Conservation (phyloP, 2,113 vertebrate genomes). For the Phyllostomus discolor region DNA sequence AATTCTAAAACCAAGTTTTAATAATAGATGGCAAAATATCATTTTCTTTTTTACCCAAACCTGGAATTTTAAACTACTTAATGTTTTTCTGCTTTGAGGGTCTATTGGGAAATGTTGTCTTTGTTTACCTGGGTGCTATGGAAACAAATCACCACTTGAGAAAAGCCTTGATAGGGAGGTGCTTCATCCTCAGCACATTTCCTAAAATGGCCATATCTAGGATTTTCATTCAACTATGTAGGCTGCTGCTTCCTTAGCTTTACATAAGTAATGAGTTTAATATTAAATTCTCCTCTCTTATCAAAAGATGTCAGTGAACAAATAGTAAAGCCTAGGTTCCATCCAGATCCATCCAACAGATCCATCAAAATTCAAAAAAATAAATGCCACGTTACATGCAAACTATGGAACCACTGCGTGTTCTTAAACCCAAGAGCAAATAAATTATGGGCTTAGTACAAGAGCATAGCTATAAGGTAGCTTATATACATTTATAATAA, state of each 20-base stretch:
- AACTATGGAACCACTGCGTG: background rate
- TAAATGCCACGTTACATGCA: background rate
- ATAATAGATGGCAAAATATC: background rate
- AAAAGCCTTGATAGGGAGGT: background rate
- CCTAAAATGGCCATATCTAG: background rate
- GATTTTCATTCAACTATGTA: background rate
- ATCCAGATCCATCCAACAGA: background rate
- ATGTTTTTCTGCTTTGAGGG: background rate
- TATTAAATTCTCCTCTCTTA: background rate
- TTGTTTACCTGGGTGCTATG: conserved; percentile 6
- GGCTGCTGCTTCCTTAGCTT: background rate
- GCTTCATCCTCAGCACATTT: background rate
- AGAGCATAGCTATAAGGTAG: background rate
- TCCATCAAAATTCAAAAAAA: background rate
- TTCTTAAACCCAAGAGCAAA: background rate
- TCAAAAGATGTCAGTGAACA: background rate
- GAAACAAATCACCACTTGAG: background rate
- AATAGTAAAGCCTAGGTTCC: background rate
- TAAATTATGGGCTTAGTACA: background rate
- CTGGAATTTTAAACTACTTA: background rate
- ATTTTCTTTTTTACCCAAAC: background rate
- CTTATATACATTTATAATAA: background rate
- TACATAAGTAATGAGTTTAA: background rate
- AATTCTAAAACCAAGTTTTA: background rate
- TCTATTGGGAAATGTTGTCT: background rate